Evolutionary conservation across 2,113 vertebrate species (phyloP).

Genomic region (Mesocricetus auratus): DNA sequence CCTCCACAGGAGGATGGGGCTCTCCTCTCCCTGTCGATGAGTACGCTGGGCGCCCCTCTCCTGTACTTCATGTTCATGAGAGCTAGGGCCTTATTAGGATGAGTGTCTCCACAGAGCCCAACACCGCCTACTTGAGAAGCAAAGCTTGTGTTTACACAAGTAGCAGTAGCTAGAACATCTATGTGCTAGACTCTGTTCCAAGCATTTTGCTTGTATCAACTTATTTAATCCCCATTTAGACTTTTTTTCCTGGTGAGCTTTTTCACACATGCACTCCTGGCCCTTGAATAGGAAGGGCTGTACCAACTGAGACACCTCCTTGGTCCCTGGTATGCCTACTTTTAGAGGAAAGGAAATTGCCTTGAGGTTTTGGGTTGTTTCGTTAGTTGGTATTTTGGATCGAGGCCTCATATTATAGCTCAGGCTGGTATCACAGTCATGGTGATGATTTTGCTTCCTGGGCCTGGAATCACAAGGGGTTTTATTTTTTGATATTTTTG

Average conservation of each 20-base stretch:
- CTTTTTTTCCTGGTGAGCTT: background rate
- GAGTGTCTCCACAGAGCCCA: background rate
- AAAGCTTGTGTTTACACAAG: background rate
- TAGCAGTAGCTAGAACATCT: background rate
- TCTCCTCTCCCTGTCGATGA: background rate
- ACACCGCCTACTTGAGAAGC: background rate
- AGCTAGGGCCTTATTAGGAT: background rate
- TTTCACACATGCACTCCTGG: background rate
- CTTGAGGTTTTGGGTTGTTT: background rate
- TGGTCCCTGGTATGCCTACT: background rate
- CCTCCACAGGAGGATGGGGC: background rate
- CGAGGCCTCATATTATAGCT: background rate
- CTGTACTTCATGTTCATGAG: background rate
- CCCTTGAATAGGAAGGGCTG: background rate
- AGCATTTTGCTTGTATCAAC: background rate
- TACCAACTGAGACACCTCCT: background rate
- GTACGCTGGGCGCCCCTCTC: fast-evolving
- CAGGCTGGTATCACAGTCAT: background rate
- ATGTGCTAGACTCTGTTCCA: background rate
- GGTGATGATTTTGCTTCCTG: background rate
- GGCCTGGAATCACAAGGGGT: background rate
- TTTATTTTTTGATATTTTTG: background rate
- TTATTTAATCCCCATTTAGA: background rate
- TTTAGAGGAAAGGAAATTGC: background rate
- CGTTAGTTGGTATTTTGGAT: background rate